Conservation (phyloP, 1,140 invertebrate species). For the Araneus ventricosus region DNA sequence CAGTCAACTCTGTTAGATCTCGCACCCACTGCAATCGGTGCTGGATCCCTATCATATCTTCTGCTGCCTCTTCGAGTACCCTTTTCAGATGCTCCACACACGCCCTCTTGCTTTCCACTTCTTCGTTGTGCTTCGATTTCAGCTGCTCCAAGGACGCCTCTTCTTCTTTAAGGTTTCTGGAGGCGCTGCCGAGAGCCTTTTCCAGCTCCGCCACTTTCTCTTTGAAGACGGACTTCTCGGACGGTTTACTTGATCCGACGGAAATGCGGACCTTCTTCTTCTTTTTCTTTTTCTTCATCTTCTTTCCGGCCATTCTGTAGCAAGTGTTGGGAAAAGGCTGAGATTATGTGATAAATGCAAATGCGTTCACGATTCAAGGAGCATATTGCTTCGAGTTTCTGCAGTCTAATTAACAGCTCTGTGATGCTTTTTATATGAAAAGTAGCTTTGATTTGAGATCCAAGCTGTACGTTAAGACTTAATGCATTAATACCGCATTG, state of each 20-base stretch:
- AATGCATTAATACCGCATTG: too few species aligned
- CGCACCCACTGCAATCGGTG: background rate
- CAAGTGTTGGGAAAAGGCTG: background rate
- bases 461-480: too few species aligned
- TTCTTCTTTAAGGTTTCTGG: background rate
- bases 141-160: background rate
- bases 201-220: background rate
- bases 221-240: background rate
- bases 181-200: background rate
- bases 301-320: constrained; percentile 4
- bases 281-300: background rate
- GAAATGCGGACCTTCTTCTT: background rate
- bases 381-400: background rate
- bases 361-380: background rate
- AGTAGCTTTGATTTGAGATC: too few species aligned
- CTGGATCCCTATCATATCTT: background rate
- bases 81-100: constrained; percentile 23
- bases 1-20: background rate
- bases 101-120: background rate
- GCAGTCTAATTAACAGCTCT: background rate
- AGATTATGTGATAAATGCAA: background rate
- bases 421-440: too few species aligned
- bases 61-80: background rate
- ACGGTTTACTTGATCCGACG: background rate
- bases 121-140: background rate